Evolutionary conservation across 2,888 invertebrate species (phyloP).

Genomic region (Pyrochroa serraticornis): DNA sequence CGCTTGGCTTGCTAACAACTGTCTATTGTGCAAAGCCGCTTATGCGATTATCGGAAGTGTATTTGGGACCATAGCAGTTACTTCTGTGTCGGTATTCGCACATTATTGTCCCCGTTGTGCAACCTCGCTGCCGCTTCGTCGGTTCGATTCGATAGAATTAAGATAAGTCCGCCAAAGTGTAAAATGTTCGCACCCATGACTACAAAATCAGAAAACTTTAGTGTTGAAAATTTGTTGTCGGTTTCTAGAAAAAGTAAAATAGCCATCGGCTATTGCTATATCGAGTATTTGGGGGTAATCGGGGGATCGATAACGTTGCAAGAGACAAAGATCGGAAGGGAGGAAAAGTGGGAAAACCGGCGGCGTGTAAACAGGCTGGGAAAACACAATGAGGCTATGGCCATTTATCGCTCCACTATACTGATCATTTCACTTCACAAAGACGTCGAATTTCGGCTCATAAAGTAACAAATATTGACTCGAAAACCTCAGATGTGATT

Average conservation of each 20-base stretch:
- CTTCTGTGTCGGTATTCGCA: constrained; percentile 45
- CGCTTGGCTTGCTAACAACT: constrained; percentile 56
- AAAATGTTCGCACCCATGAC: too few relatives aligned
- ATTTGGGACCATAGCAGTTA: neutral
- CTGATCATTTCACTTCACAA: constrained; percentile 53
- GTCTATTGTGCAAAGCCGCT: constrained; percentile 52
- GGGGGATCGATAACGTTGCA: too few relatives aligned
- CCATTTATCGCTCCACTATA: constrained; percentile 52
- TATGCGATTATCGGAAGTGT: constrained; percentile 49
- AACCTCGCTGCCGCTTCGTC: neutral
- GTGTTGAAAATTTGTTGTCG: too few relatives aligned
- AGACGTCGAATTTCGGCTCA: constrained; percentile 48
- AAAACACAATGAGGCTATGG: constrained; percentile 48
- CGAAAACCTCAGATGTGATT: constrained; percentile 58
- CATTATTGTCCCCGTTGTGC: constrained; percentile 21
- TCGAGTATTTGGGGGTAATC: too few relatives aligned
- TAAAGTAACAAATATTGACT: constrained; percentile 59
- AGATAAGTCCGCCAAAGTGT: neutral
- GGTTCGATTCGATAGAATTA: constrained; percentile 4
- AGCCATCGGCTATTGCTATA: too few relatives aligned
- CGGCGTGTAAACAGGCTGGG: constrained; percentile 1
- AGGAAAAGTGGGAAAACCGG: too few relatives aligned
- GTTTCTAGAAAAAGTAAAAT: too few relatives aligned
- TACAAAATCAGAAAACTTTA: neutral
- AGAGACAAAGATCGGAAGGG: too few relatives aligned